Evolutionary conservation across 2,797 vertebrate genomes (phyloP).

Genomic region (Bucorvus abyssinicus): DNA sequence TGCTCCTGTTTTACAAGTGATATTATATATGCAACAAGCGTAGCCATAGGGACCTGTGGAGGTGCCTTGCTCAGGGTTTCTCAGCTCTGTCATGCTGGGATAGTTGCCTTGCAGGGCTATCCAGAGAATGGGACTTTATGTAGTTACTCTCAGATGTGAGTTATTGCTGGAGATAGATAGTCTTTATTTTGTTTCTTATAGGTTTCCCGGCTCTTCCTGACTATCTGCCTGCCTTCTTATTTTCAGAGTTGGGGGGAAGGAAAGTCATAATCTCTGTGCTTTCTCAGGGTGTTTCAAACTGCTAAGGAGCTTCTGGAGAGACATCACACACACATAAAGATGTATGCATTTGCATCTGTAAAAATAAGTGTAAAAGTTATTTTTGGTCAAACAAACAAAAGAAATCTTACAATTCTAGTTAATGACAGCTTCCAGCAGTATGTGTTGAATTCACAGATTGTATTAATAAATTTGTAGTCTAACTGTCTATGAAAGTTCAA

Average conservation of each 20-base stretch:
- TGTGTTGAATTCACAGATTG: neutral
- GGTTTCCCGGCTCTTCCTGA: neutral
- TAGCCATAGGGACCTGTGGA: neutral
- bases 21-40: neutral
- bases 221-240: neutral
- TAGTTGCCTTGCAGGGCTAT: neutral
- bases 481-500: neutral
- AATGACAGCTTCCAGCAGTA: rapidly evolving
- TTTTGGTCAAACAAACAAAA: neutral
- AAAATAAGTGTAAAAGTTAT: neutral
- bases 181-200: neutral
- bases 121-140: neutral
- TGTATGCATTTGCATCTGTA: neutral
- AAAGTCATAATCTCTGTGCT: neutral
- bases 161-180: neutral
- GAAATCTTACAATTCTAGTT: neutral
- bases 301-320: neutral
- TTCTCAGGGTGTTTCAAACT: neutral
- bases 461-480: neutral
- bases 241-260: neutral
- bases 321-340: neutral
- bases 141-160: neutral
- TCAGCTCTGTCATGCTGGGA: neutral
- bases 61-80: neutral
- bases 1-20: neutral